Evolutionary conservation across 1,140 invertebrate species (phyloP).

Genomic region (Nasonia vitripennis): DNA sequence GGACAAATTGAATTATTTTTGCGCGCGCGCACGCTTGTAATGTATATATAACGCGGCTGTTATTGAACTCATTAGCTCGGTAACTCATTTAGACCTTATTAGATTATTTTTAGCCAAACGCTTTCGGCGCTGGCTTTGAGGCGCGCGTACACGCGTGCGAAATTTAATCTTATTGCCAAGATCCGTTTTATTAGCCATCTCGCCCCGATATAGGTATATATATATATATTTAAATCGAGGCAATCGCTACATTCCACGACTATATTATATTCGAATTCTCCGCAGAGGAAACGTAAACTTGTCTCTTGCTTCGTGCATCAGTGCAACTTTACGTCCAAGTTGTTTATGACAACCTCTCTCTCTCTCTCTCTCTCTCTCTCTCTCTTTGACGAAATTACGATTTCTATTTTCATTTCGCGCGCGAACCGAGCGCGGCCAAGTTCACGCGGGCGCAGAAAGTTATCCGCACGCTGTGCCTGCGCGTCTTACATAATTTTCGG

Average conservation of each 20-base stretch:
- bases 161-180: constrained; percentile 9
- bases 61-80: not conserved
- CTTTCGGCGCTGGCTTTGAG: not conserved
- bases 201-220: too few species aligned
- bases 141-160: not conserved
- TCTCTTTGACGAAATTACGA: constrained; percentile 30
- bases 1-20: too few species aligned
- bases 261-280: too few species aligned
- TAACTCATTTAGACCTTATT: constrained; percentile 15
- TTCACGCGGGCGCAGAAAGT: not conserved
- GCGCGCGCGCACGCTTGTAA: too few species aligned
- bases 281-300: too few species aligned
- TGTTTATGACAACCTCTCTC: too few species aligned
- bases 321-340: too few species aligned
- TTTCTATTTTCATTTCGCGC: constrained; percentile 39
- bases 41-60: not conserved
- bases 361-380: too few species aligned
- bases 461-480: not conserved
- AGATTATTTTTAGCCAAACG: not conserved
- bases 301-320: too few species aligned
- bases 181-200: not conserved
- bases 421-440: constrained; percentile 4
- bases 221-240: too few species aligned
- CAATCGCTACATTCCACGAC: too few species aligned
- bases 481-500: constrained; percentile 14